Evolutionary conservation across 2,797 vertebrate genomes (phyloP), one percentile per base, ranked within the genome.

Genomic region (Bucorvus abyssinicus): DNA sequence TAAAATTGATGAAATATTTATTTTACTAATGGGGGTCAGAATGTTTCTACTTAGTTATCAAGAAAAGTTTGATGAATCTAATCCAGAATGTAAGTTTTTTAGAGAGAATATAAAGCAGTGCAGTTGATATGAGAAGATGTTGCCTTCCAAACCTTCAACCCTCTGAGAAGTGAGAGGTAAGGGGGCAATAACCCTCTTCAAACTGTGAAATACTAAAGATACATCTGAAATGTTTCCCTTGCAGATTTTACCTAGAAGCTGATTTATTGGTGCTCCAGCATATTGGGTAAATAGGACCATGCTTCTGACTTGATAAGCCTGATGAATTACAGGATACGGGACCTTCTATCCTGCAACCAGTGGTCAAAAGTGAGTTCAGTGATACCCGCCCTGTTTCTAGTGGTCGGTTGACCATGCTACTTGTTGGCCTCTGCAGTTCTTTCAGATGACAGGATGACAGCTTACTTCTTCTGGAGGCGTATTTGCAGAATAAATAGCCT

Each of bases 401-500:
- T 55, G 68, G 55, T 76, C 73, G 69, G 15, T 20, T 67, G 40
- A 40, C 63, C 64, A 67, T 77, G 24, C 16, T 71, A 4, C 34
- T 71, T 69, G 12, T 52, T 80, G 53, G 13, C 36, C 61, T 80
- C 56, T 91, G 64, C 40, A 60, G 47, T 84, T 44, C 68, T 84
- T 83, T 68, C 79, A 81, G 49, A 24, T 74, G 78, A 34, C 60
- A 94, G 27, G 34, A 60, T 84, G 82, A 77, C 34, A 92, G 38
- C 36, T 87, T 67, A 26, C 64, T 95, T 85, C 32, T 82, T 68
- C 73, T 42, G 8, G 40, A 89, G 67, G 24, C 52, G 60, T 63
- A 42, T 90, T 83, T 90, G 71, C 49, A 84, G 91, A 93, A 75
- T 80, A 94, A 89, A 83, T 85, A 81, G n/a, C 36, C 78, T 89